Conservation (phyloP, 2,113 vertebrate genomes). For the Cervus canadensis region DNA sequence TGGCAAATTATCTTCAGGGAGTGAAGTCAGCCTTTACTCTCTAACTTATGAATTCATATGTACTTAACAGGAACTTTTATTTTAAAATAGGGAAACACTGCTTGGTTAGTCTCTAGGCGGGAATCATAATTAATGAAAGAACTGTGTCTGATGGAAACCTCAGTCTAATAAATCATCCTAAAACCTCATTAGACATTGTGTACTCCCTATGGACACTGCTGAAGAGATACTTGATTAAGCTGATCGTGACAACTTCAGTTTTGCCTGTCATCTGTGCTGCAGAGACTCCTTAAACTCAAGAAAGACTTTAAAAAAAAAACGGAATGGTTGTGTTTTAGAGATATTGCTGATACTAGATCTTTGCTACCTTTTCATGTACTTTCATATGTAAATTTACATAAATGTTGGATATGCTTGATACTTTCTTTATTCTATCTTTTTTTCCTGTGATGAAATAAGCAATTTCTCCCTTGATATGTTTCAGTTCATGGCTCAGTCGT, state of each 20-base stretch:
- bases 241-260: constrained; percentile 45
- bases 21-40: neutral
- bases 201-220: constrained; percentile 20
- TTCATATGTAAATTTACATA: neutral
- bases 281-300: constrained; percentile 25
- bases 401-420: neutral
- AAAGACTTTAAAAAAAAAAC: constrained; percentile 14
- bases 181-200: constrained; percentile 48
- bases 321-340: neutral
- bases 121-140: constrained; percentile 54
- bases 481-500: neutral
- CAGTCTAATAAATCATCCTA: constrained; percentile 56
- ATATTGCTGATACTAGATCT: neutral
- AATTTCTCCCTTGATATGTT: neutral
- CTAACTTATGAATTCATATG: neutral
- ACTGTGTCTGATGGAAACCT: constrained; percentile 39
- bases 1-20: neutral
- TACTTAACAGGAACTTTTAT: neutral
- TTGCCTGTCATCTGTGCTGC: neutral
- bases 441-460: neutral
- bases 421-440: neutral
- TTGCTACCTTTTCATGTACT: neutral
- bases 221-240: constrained; percentile 53
- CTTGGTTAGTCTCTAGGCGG: neutral
- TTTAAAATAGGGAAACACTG: constrained; percentile 12